A percentile compares a stretch with the other conserved stretches of the same genome.
Evolutionary conservation across 2,113 vertebrate genomes (phyloP).

Genomic region (Forbesichthys agassizii): DNA sequence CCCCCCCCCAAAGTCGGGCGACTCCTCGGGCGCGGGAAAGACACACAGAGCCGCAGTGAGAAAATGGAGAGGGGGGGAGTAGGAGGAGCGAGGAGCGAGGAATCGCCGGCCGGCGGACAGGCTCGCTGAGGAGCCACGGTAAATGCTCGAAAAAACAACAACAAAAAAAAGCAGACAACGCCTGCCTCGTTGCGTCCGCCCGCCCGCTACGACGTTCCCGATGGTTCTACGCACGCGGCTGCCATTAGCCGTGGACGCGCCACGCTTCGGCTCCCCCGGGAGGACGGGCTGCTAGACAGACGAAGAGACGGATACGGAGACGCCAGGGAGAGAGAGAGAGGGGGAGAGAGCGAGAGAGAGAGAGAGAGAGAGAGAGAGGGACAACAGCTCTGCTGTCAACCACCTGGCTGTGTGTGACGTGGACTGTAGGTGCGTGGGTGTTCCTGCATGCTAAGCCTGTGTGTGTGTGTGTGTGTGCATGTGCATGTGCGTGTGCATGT

Average conservation of each 20-base stretch:
- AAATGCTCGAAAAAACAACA: conserved; percentile 35
- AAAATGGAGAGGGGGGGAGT: conserved; percentile 65
- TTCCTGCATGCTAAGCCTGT: conserved; percentile 3
- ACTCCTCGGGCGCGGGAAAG: conserved; percentile 60
- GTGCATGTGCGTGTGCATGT: conserved; percentile 7
- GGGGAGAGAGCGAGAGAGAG: conserved; percentile 16
- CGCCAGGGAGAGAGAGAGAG: conserved; percentile 12
- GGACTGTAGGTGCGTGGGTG: neutral
- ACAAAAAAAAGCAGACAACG: too few relatives aligned
- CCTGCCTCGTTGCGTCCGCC: neutral
- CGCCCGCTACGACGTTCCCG: neutral
- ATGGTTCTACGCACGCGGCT: neutral
- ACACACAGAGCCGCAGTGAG: conserved; percentile 59
- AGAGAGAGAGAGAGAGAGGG: conserved; percentile 19
- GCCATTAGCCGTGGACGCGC: conserved; percentile 18
- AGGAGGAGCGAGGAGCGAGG: conserved; percentile 62
- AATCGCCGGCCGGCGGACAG: conserved; percentile 50
- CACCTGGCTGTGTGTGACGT: conserved; percentile 9
- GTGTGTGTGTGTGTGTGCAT: conserved; percentile 10
- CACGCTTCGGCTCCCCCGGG: conserved; percentile 21
- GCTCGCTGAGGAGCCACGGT: conserved; percentile 71
- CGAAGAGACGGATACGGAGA: conserved; percentile 5
- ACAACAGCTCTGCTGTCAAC: neutral
- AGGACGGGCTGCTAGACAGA: conserved; percentile 2
- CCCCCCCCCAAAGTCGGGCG: too few relatives aligned